These are phyloP conservation scores for Ctenopoma kingsleyae DNA, from an alignment of 2,797 vertebrate genomes.

Conservation along the genomic window DNA sequence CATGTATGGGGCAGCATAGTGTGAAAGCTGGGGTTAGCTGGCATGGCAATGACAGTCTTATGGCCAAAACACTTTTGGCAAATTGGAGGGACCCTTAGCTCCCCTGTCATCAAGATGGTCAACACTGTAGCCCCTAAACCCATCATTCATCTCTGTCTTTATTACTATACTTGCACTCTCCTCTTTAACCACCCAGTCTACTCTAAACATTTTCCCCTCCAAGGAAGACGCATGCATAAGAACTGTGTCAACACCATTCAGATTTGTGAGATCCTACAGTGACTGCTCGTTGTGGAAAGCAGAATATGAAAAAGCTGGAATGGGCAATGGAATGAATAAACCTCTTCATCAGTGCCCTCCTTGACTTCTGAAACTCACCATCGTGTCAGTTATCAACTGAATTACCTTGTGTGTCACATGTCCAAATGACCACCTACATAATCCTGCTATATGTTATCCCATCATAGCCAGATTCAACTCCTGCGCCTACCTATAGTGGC, in stretches of 20 bases:
- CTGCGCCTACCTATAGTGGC: conserved; percentile 9
- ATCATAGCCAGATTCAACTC: conserved; percentile 37
- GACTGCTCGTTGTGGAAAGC: neutral
- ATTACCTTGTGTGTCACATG: conserved; percentile 34
- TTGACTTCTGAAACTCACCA: conserved; percentile 32
- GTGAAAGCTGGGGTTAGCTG: conserved; percentile 67
- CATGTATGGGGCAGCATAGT: conserved; percentile 59
- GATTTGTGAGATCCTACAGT: conserved; percentile 27
- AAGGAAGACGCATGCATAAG: conserved; percentile 35
- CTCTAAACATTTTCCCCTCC: conserved; percentile 39
- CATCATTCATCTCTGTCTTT: conserved; percentile 78
- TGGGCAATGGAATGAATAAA: conserved; percentile 3
- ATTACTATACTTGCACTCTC: conserved; percentile 67
- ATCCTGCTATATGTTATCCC: conserved; percentile 34
- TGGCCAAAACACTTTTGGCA: conserved; percentile 77
- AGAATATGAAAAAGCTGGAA: conserved; percentile 16
- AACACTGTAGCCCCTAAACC: conserved; percentile 70
- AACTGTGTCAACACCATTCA: conserved; percentile 15
- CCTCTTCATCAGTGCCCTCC: conserved; percentile 22
- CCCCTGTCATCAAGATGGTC: conserved; percentile 75
- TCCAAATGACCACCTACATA: conserved; percentile 38
- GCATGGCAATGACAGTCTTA: conserved; percentile 62
- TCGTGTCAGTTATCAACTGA: conserved; percentile 25
- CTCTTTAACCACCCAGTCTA: conserved; percentile 64
- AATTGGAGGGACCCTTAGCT: conserved; percentile 72